Conservation (phyloP, 2,888 invertebrate genomes). For the Lepeophtheirus nordmannii region DNA sequence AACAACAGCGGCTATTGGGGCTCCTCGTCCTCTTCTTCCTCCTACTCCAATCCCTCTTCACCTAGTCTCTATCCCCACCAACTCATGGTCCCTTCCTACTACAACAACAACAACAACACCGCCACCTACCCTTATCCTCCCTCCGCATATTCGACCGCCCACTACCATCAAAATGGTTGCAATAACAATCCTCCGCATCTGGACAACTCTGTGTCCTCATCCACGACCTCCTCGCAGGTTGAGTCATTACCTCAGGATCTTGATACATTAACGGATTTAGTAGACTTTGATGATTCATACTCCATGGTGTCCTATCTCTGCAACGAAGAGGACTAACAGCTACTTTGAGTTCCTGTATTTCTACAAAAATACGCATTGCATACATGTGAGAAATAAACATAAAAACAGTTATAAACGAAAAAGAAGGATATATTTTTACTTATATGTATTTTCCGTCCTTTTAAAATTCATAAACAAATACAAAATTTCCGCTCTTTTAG, state of each 20-base stretch:
- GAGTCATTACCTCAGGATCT: conserved; percentile 7
- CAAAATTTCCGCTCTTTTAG: no score
- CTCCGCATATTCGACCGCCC: neutral
- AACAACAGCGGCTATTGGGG: no score
- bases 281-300: conserved; percentile 1
- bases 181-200: neutral
- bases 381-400: no score
- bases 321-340: neutral
- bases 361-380: no score
- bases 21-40: no score
- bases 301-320: neutral
- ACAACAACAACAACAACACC: neutral
- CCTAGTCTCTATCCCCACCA: conserved; percentile 2
- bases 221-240: neutral
- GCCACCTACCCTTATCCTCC: neutral
- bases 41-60: neutral
- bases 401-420: no score
- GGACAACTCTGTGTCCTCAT: neutral
- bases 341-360: no score
- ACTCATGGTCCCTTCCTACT: neutral
- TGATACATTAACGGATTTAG: neutral
- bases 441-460: no score
- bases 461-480: no score
- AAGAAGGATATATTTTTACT: no score
- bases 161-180: no score